Evolutionary conservation across 2,797 vertebrate genomes (phyloP), one percentile per base, ranked within the genome.

Genomic region (Saxicola maurus): DNA sequence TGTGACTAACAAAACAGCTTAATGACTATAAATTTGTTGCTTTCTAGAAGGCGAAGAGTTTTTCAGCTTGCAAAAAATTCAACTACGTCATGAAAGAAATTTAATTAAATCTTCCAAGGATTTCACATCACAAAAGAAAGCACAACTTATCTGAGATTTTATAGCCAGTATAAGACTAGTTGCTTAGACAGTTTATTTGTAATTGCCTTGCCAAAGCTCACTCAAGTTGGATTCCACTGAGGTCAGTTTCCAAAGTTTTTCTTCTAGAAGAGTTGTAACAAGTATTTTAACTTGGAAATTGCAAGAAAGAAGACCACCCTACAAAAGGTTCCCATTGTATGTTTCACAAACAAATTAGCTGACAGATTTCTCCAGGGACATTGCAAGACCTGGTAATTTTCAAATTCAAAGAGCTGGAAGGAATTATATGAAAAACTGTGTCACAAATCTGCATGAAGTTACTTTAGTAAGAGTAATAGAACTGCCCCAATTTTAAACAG

Each of bases 301-400:
- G 0, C 28, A 49, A 61, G 30, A 42, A 69, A 72, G 10, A 89
- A 13, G 20, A 43, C 33, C 23, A 78, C 65, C 28, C 62, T 86
- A 64, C 57, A 48, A 46, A 83, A 46, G 1, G 31, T 28, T 46
- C n/a, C 56, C 38, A 62, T 9, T 73, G 62, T 35, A 64, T 51
- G 61, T 64, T 78, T 72, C 74, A 64, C 85, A 89, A 90, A 90
- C 83, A 92, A 86, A 65, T 80, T 45, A 78, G 69, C 35, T 49
- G 51, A 33, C n/a, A 67, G 28, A 85, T 64, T 71, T 86, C 56
- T 89, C 66, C 40, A 48, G 62, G 59, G 59, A 30, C 82, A 56
- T 8, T 42, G 31, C 48, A 69, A 37, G 82, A 83, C 55, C 82
- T 78, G 62, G 48, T 30, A 61, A 61, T 86, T 86, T 86, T 85